Percentiles rank a stretch among this genome's conserved stretches.
phyloP scores from a whole-genome alignment of 2,888 invertebrate species.

The Stegana nigrithorax region DNA sequence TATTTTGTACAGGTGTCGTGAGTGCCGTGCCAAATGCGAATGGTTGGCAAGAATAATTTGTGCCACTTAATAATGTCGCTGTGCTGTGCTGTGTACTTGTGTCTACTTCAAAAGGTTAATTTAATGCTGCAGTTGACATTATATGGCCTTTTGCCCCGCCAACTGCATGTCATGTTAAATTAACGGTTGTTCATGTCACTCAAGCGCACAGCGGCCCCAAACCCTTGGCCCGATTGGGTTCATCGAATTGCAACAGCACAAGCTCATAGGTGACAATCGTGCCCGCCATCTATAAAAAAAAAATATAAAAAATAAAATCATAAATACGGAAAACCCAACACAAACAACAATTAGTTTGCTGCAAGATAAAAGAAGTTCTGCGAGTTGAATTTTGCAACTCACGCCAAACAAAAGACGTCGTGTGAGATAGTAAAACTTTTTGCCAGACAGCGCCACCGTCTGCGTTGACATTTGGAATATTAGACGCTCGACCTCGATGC shows the following conservation, averaged over 20 bases:
- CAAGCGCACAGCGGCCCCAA: constrained; percentile 57
- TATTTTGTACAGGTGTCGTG: constrained; percentile 31
- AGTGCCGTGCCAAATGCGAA: constrained; percentile 38
- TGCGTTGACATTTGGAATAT: constrained; percentile 73
- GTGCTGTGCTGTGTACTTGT: background rate
- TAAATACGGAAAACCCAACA: background rate
- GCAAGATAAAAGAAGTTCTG: too few species aligned
- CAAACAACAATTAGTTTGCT: background rate
- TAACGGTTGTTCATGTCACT: constrained; percentile 39
- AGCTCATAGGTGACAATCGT: constrained; percentile 77
- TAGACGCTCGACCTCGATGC: constrained; percentile 70
- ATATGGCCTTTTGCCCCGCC: background rate
- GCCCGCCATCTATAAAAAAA: constrained; percentile 71
- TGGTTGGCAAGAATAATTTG: background rate
- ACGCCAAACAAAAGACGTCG: constrained; percentile 73
- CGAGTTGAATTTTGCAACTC: constrained; percentile 42
- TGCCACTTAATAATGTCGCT: background rate
- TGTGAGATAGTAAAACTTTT: constrained; percentile 73
- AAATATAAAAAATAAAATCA: background rate
- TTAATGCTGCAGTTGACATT: background rate
- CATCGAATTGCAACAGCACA: constrained; percentile 74
- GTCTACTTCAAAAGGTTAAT: background rate
- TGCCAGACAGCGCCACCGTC: constrained; percentile 73
- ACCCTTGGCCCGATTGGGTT: constrained; percentile 60
- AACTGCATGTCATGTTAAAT: constrained; percentile 41